Evolutionary conservation across 2,797 vertebrate genomes (phyloP), one percentile per base, ranked within the genome.

Genomic region (Anas flavirostris): DNA sequence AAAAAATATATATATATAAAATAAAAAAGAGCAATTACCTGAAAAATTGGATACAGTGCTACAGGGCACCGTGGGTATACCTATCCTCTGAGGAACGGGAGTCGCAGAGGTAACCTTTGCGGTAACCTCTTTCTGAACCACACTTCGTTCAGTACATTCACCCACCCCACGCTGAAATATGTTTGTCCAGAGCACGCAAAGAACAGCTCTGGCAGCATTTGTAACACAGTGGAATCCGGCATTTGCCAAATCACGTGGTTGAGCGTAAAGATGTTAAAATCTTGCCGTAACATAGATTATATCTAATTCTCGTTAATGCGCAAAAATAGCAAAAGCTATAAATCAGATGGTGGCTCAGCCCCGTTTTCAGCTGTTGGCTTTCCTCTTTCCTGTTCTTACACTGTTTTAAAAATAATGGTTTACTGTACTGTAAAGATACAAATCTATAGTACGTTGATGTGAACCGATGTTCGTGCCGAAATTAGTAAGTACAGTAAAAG

Each of bases 401-500:
- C 26, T 60, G 35, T 97, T 94, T 91, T 91, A 79, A 84, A 96
- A 95, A 89, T 85, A 91, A 73, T 70, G 41, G 28, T 73, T 95
- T 90, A 46, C 31, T 82, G 22, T n/a, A 55, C 80, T 73, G 26
- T 86, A 95, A 44, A 95, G 53, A 67, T 19, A 91, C n/a, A 86
- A 86, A 72, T 52, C 84, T 91, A 53, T 72, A 39, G 84, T 91
- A 79, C 14, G 3, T 31, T 74, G 35, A 66, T 85, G 37, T 73
- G 93, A 88, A 73, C 33, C 73, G 82, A 81, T 82, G 48, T 96
- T 94, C 33, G 56, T 75, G 81, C 12, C 7, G 0, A 50, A 91
- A 91, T 95, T 86, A 86, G 73, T 90, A 94, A 96, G 80, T 74
- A 94, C 82, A 73, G n/a, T 66, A 95, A 95, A 95, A 37, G 17